Evolutionary conservation across 2,888 invertebrate genomes (phyloP).

Genomic region (Spodoptera picta): DNA sequence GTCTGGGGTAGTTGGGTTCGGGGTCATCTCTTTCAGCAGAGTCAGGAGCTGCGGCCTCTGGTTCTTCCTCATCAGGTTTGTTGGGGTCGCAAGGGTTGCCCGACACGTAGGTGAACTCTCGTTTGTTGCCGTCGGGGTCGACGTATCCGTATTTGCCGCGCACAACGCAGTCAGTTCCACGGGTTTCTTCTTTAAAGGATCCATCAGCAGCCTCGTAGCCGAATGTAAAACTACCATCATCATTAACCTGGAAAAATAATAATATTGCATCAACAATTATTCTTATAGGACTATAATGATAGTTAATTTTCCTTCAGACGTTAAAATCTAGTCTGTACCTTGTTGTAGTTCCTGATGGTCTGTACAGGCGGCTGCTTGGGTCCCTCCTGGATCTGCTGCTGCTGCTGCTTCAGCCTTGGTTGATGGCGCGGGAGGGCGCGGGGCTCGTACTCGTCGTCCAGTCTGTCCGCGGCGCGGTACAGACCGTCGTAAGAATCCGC

Average conservation of each 20-base stretch:
- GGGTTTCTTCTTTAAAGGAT: constrained; percentile 95
- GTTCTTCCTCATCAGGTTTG: constrained; percentile 91
- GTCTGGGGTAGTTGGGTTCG: constrained; percentile 89
- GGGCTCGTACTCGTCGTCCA: constrained; percentile 80
- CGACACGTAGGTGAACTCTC: constrained; percentile 95
- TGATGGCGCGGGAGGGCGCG: constrained; percentile 67
- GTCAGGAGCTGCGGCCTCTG: constrained; percentile 86
- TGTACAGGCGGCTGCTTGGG: constrained; percentile 93
- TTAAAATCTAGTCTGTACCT: constrained; percentile 72
- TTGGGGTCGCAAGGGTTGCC: constrained; percentile 96
- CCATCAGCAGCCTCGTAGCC: constrained; percentile 96
- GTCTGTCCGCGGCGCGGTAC: constrained; percentile 78
- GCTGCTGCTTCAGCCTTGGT: constrained; percentile 65
- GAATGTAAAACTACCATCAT: constrained; percentile 95
- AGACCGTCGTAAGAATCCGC: constrained; percentile 79
- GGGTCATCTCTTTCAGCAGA: constrained; percentile 89
- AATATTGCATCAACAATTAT: not conserved
- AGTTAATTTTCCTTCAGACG: not conserved
- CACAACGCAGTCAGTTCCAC: constrained; percentile 95
- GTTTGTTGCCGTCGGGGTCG: constrained; percentile 95
- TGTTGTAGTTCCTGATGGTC: constrained; percentile 95
- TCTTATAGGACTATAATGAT: not conserved
- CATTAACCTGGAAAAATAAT: constrained; percentile 88
- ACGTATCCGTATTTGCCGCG: constrained; percentile 96
- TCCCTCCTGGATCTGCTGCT: constrained; percentile 79